A percentile compares a stretch with the other conserved stretches of the same genome.
phyloP scores from a whole-genome alignment of 1,140 invertebrate genomes.

The Drosophila nebulosa region DNA sequence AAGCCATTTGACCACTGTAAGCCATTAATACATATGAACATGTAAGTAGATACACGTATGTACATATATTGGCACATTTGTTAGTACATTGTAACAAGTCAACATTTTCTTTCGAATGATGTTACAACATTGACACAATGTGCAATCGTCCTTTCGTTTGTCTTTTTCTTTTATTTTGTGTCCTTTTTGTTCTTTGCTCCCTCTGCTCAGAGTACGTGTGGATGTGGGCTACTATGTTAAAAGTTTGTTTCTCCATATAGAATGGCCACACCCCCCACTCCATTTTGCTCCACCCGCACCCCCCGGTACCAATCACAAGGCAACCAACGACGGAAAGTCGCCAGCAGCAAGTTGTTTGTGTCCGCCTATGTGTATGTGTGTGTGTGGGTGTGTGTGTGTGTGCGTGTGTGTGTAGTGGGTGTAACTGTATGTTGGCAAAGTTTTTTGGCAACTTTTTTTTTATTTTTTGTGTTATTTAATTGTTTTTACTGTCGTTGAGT shows the following conservation, averaged over 20 bases:
- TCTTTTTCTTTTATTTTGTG: slow-evolving; percentile 29
- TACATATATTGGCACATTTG: slow-evolving; percentile 46
- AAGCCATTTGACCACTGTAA: background rate
- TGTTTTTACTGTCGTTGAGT: slow-evolving; percentile 47
- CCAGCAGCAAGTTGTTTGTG: slow-evolving; percentile 56
- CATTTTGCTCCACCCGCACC: background rate
- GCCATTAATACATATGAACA: background rate
- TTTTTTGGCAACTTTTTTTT: slow-evolving; percentile 39
- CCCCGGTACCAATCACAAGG: slow-evolving; percentile 4
- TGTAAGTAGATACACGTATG: slow-evolving; percentile 5
- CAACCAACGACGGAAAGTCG: slow-evolving; percentile 5
- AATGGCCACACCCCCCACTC: slow-evolving; percentile 30
- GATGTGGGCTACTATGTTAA: slow-evolving; percentile 75
- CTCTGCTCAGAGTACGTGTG: slow-evolving; percentile 20
- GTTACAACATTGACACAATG: slow-evolving; percentile 51
- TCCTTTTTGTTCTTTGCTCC: slow-evolving; percentile 28
- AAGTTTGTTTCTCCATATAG: slow-evolving; percentile 53
- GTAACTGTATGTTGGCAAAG: slow-evolving; percentile 42
- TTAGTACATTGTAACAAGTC: slow-evolving; percentile 32
- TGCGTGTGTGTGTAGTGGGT: background rate
- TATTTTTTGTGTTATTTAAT: slow-evolving; percentile 61
- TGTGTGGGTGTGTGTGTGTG: slow-evolving; percentile 6
- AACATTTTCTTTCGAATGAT: slow-evolving; percentile 36
- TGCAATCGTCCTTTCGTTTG: slow-evolving; percentile 47
- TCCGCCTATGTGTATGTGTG: slow-evolving; percentile 5